Base-by-base conservation (phyloP, 2,797 vertebrate species). In the Aeoliscus strigatus region DNA sequence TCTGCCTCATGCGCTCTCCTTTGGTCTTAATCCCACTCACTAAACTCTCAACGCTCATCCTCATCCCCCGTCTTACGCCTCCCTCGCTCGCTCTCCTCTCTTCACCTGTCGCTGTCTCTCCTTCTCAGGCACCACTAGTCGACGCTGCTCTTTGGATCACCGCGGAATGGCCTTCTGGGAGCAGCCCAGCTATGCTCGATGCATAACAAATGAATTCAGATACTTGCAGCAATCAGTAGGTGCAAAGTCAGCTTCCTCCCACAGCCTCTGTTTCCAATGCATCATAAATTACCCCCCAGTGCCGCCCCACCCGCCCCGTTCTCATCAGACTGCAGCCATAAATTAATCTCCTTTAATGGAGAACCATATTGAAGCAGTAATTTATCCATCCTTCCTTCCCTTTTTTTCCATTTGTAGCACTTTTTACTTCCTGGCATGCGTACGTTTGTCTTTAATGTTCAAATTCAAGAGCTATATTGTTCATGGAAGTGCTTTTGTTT, bases 191-290 rank as follows among this genome's bases (percentile, higher is more conserved):
- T 99, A 98, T 84, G 96, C 96, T 86, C 91, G 96, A 92, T 99
- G 96, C 91, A 96, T 96, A 89, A 94, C 94, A 88, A 95, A 96
- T 87, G 96, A 98, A 90, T 99, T 96, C 92, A 93, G 94, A 94
- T 93, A 94, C 93, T 93, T 99, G 92, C 96, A 97, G 93, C 94
- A 94, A 95, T 96, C 94, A 96, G 96, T 98, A 98, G 92, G 96
- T 98, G 91, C 93, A 94, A 94, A 91, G 89, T 92, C 94, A 92
- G 91, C 92, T 93, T 89, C 65, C 73, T 77, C 51, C 75, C 79
- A 89, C 87, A 86, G 88, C 88, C 86, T 90, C 86, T 87, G 83
- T 91, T 90, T 91, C 85, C 89, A 89, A 82, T 82, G 78, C 86
- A 80, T 81, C 90, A 89, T 87, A 86, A 89, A 85, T 85, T 83